Evolutionary conservation across 2,797 vertebrate species (phyloP), one percentile per base, ranked within the genome.

Genomic region (Pteronotus mesoamericanus): DNA sequence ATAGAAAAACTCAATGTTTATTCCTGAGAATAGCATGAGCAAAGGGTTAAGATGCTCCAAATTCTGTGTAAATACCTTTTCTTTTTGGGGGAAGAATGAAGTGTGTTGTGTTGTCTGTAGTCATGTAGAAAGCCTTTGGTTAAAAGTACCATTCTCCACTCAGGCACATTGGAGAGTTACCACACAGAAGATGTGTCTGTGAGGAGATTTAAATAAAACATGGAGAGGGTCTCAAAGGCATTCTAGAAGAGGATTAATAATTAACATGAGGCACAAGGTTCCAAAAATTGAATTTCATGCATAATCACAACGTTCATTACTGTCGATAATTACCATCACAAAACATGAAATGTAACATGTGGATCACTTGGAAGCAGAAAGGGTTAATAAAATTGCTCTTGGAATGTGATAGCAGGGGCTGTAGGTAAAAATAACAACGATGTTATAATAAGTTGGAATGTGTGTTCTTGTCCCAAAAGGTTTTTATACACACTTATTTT

Each of bases 401-500:
- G n/a, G 64, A 68, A 89, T 69, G 42, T 26, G 34, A 91, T 2
- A 46, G 75, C n/a, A 7, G 12, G 68, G 55, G 19, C 24, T 61
- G 75, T 46, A 89, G 19, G 87, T 94, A 79, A 91, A 91, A 86
- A 37, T 71, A 42, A 90, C 88, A 86, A 46, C 16, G 16, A 5
- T n/a, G 94, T 93, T 92, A 5, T 83, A 91, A 42, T 89, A 94
- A 94, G n/a, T 16, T 16, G 64, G 82, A 85, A 82, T 85, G 69
- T 71, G n/a, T 80, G 68, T 94, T 96, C 89, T 77, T 34, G 71
- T 88, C 85, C 90, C 83, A 2, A 21, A 89, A 92, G 89, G 34
- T 95, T 86, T 94, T 84, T 90, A 39, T 34, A 92, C 19, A 8
- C 96, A 14, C 78, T 96, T 90, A 84, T 89, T 98, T 97, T 97